Percentiles rank a stretch among this genome's conserved stretches.
Evolutionary conservation across 2,888 invertebrate species (phyloP).

Genomic region (Scrobipalpa atriplicella): DNA sequence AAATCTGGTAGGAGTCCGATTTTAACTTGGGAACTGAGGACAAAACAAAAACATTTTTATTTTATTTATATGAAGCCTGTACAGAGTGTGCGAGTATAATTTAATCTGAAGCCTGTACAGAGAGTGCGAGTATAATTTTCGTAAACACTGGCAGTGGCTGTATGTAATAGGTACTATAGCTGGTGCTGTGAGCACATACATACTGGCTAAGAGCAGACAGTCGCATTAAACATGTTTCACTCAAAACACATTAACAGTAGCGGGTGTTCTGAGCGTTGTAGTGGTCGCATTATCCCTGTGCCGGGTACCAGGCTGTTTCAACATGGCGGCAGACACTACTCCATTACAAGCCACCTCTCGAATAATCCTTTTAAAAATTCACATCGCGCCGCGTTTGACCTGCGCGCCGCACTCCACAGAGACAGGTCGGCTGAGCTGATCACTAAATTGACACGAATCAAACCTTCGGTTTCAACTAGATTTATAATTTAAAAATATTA

Average conservation of each 20-base stretch:
- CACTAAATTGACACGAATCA: no score
- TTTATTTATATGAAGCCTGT: no score
- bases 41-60: background rate
- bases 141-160: no score
- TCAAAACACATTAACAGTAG: background rate
- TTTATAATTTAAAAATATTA: no score
- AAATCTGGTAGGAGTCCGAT: conserved; percentile 28
- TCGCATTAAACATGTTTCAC: background rate
- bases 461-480: no score
- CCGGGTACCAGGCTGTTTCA: conserved; percentile 41
- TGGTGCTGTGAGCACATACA: background rate
- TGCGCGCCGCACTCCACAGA: background rate
- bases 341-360: conserved; percentile 63
- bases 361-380: conserved; percentile 79
- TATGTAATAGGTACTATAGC: no score
- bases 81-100: no score
- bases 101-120: no score
- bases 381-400: conserved; percentile 49
- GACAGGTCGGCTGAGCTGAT: background rate
- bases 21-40: conserved; percentile 17
- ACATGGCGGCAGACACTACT: conserved; percentile 47
- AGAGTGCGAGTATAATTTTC: no score
- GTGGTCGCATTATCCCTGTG: background rate
- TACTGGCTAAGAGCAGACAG: background rate
- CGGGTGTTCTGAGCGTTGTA: background rate